Evolutionary conservation across 2,797 vertebrate genomes (phyloP).

Genomic region (Tenualosa ilisha): DNA sequence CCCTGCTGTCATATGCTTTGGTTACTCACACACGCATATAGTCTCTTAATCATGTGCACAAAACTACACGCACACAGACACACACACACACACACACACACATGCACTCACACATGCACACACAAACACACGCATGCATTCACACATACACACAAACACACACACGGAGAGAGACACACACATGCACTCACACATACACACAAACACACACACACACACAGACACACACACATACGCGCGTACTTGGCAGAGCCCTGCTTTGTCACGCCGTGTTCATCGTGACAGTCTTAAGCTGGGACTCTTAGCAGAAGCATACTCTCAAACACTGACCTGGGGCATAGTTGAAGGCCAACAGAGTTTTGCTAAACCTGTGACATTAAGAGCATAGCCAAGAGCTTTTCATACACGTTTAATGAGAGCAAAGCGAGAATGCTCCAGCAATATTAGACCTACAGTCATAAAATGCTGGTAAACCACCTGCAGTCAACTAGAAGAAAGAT

Average conservation of each 20-base stretch:
- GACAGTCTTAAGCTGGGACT: neutral
- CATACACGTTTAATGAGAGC: neutral
- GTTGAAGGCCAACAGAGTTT: neutral
- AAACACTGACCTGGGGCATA: neutral
- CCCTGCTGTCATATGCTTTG: neutral
- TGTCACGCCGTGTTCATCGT: neutral
- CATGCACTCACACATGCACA: constrained; percentile 35
- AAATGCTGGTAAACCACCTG: no score
- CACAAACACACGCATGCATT: neutral
- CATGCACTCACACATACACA: neutral
- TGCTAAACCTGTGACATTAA: neutral
- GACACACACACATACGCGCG: neutral
- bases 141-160: constrained; percentile 37
- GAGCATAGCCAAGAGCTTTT: neutral
- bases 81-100: constrained; percentile 37
- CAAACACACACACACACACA: constrained; percentile 39
- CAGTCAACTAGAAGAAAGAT: no score
- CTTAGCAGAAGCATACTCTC: neutral
- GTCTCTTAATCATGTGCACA: neutral
- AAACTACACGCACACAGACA: neutral
- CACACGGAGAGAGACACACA: constrained; percentile 31
- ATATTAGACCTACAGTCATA: neutral
- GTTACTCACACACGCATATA: neutral
- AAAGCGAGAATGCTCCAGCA: neutral
- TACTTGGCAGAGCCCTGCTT: neutral